These are phyloP conservation scores for Drosophila monieri DNA, from an alignment of 2,888 invertebrate species.

Conservation along the genomic window DNA sequence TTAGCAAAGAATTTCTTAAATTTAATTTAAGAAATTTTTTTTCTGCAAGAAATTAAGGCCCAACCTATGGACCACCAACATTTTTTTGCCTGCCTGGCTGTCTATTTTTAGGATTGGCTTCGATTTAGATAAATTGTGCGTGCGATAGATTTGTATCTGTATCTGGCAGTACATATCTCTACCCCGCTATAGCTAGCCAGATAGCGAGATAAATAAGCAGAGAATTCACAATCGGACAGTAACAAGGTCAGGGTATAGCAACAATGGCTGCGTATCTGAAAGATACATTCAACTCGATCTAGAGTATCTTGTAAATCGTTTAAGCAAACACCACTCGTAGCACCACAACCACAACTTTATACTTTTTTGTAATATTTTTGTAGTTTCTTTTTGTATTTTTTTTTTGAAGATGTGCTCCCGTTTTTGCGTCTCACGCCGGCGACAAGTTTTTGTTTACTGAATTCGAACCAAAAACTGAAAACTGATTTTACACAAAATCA, in stretches of 20 bases:
- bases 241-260: conserved; percentile 74
- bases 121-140: conserved; percentile 43
- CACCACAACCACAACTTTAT: neutral
- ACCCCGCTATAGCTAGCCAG: neutral
- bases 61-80: conserved; percentile 40
- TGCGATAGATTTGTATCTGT: conserved; percentile 46
- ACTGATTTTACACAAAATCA: conserved; percentile 67
- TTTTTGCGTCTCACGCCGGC: conserved; percentile 77
- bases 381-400: conserved; percentile 6
- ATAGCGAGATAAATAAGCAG: conserved; percentile 25
- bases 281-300: conserved; percentile 69
- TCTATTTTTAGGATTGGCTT: conserved; percentile 40
- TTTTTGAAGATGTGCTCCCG: conserved; percentile 41
- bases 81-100: conserved; percentile 21
- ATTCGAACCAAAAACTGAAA: conserved; percentile 72
- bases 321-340: conserved; percentile 64
- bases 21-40: no score
- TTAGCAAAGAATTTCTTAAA: neutral
- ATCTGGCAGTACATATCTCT: neutral
- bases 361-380: neutral
- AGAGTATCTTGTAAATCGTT: conserved; percentile 64
- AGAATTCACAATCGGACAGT: conserved; percentile 51
- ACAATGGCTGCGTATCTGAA: conserved; percentile 45
- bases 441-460: conserved; percentile 83
- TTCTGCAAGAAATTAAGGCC: no score